Evolutionary conservation across 2,888 invertebrate genomes (phyloP).

Genomic region (Cyclophora albipunctata): DNA sequence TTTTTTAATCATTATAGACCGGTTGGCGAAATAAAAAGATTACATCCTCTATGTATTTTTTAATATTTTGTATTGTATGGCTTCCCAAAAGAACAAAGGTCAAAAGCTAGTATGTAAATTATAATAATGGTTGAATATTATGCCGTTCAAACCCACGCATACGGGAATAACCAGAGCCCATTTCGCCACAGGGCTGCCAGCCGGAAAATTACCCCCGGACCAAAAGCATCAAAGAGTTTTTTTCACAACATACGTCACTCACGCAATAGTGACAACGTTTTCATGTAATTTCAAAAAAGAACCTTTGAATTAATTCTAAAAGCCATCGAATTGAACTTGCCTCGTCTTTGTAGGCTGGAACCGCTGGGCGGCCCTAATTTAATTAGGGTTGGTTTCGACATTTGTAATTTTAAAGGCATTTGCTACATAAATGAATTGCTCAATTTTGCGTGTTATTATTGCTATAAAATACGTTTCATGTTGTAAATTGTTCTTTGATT

Average conservation of each 20-base stretch:
- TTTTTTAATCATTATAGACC: no score
- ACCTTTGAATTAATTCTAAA: constrained; percentile 5
- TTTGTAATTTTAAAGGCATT: constrained; percentile 9
- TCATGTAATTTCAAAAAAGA: constrained; percentile 8
- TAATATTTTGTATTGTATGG: no score
- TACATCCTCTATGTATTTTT: no score
- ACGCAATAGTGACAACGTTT: constrained; percentile 10
- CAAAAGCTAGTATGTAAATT: no score
- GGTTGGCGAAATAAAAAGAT: no score
- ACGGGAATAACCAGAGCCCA: constrained; percentile 17
- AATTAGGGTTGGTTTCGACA: constrained; percentile 16
- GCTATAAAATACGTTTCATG: no score
- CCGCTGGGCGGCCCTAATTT: constrained; percentile 14
- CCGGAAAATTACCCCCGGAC: constrained; percentile 29
- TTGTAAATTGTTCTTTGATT: no score
- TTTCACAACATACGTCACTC: constrained; percentile 12
- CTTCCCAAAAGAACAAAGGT: no score
- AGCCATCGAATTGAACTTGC: constrained; percentile 6
- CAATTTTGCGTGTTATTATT: not conserved
- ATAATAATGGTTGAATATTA: no score
- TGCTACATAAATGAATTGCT: not conserved
- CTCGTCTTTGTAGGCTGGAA: constrained; percentile 12
- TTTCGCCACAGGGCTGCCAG: constrained; percentile 26
- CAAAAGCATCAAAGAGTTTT: constrained; percentile 19
- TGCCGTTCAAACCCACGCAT: no score